These are phyloP conservation scores for Euthynnus affinis DNA, from an alignment of 2,797 vertebrate genomes.

Conservation along the genomic window DNA sequence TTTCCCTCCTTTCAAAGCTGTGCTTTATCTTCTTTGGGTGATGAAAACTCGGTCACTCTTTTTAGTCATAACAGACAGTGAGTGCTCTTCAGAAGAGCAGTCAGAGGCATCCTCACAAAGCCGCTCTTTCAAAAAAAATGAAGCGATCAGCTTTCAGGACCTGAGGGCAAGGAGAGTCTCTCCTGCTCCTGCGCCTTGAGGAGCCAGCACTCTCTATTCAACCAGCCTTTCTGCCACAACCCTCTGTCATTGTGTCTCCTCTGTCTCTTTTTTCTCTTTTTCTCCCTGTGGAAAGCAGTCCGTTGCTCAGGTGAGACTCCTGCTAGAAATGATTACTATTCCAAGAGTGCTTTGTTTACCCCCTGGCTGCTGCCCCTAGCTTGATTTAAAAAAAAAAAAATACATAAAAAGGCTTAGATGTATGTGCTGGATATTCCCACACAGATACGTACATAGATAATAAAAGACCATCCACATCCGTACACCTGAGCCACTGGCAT, in stretches of 20 bases:
- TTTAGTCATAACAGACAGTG: conserved; percentile 79
- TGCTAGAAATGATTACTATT: conserved; percentile 48
- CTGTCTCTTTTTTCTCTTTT: conserved; percentile 21
- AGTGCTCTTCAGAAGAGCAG: conserved; percentile 73
- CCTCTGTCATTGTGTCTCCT: conserved; percentile 54
- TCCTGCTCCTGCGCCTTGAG: conserved; percentile 68
- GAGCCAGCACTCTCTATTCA: conserved; percentile 65
- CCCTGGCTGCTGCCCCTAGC: conserved; percentile 11
- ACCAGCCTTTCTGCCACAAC: conserved; percentile 37
- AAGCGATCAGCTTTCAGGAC: conserved; percentile 79
- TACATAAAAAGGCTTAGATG: conserved; percentile 13
- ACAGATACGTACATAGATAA: conserved; percentile 27
- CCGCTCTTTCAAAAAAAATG: conserved; percentile 66
- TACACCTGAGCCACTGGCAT: conserved; percentile 67
- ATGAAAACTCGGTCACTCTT: conserved; percentile 76
- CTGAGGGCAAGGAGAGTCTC: conserved; percentile 72
- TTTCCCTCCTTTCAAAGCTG: conserved; percentile 62
- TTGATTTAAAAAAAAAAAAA: conserved; percentile 2
- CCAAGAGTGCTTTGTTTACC: conserved; percentile 43
- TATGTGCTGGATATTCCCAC: conserved; percentile 18
- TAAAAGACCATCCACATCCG: conserved; percentile 31
- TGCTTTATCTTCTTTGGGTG: conserved; percentile 72
- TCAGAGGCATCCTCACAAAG: conserved; percentile 74
- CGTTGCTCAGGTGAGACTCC: conserved; percentile 60
- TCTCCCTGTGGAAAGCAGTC: conserved; percentile 43